phyloP scores from a whole-genome alignment of 2,888 invertebrate genomes.

The Mesorhabditis spiculigera region DNA sequence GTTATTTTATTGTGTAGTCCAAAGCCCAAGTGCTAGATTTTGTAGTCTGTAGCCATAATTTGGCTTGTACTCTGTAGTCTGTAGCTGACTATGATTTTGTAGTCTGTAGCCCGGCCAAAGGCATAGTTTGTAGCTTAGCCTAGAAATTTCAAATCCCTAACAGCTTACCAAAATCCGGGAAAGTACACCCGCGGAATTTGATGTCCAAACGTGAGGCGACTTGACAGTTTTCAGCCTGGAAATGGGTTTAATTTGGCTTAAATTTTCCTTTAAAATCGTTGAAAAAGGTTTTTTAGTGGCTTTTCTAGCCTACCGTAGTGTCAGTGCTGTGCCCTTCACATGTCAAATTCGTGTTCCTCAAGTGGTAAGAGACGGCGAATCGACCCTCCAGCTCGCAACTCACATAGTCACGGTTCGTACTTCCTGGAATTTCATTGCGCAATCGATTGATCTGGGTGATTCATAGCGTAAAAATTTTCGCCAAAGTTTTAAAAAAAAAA shows the following conservation, averaged over 20 bases:
- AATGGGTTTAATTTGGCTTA: background rate
- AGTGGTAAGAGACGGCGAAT: conserved; percentile 33
- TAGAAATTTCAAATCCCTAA: background rate
- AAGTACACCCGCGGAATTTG: conserved; percentile 40
- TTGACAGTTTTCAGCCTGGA: conserved; percentile 40
- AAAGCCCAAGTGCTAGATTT: too few species aligned
- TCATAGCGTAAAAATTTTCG: too few species aligned
- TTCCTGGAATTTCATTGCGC: too few species aligned
- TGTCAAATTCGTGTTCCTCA: conserved; percentile 28
- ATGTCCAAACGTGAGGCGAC: conserved; percentile 23
- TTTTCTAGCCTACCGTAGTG: conserved; percentile 20
- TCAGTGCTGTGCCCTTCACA: conserved; percentile 31
- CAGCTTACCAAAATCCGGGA: conserved; percentile 38
- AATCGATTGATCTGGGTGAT: too few species aligned
- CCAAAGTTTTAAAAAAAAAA: background rate
- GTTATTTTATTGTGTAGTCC: too few species aligned
- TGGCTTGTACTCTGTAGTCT: too few species aligned
- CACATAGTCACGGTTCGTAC: conserved; percentile 17
- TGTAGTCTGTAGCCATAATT: too few species aligned
- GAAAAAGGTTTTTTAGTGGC: too few species aligned
- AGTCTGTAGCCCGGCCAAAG: too few species aligned
- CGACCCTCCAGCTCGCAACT: conserved; percentile 40
- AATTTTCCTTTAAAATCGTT: background rate
- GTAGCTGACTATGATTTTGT: too few species aligned
- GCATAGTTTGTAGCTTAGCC: too few species aligned